phyloP scores from a whole-genome alignment of 1,140 invertebrate genomes.

The Dendroctonus valens region DNA sequence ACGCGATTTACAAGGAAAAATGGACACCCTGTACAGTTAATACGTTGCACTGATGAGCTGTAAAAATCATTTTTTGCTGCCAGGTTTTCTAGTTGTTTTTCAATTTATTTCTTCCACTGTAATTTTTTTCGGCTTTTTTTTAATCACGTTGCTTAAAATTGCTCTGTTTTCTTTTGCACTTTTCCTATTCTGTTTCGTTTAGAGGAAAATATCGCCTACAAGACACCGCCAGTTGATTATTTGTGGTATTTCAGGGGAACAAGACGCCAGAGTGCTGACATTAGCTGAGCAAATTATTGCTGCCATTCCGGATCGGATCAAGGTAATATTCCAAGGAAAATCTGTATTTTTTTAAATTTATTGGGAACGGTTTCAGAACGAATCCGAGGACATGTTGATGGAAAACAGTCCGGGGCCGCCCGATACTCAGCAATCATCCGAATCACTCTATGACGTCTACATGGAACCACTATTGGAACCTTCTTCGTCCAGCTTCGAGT shows the following conservation, averaged over 20 bases:
- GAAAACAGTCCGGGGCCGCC: constrained; percentile 50
- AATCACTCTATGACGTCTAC: constrained; percentile 59
- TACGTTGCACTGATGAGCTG: too few relatives aligned
- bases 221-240: too few relatives aligned
- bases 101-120: too few relatives aligned
- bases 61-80: too few relatives aligned
- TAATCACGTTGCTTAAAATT: too few relatives aligned
- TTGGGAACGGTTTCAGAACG: constrained; percentile 52
- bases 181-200: too few relatives aligned
- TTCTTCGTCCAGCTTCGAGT: constrained; percentile 59
- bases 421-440: constrained; percentile 45
- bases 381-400: constrained; percentile 60
- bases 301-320: constrained; percentile 94
- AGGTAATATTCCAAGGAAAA: constrained; percentile 58
- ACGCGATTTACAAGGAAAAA: too few relatives aligned
- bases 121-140: too few relatives aligned
- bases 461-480: constrained; percentile 67
- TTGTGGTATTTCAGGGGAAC: constrained; percentile 69
- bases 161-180: too few relatives aligned
- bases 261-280: constrained; percentile 88
- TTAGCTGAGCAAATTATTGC: constrained; percentile 97
- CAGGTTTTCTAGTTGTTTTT: too few relatives aligned
- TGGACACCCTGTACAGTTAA: too few relatives aligned
- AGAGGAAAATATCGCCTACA: too few relatives aligned
- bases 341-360: background rate